Evolutionary conservation across 2,888 invertebrate genomes (phyloP), one percentile per base, ranked within the genome.

Genomic region (Nymphalis c-album): DNA sequence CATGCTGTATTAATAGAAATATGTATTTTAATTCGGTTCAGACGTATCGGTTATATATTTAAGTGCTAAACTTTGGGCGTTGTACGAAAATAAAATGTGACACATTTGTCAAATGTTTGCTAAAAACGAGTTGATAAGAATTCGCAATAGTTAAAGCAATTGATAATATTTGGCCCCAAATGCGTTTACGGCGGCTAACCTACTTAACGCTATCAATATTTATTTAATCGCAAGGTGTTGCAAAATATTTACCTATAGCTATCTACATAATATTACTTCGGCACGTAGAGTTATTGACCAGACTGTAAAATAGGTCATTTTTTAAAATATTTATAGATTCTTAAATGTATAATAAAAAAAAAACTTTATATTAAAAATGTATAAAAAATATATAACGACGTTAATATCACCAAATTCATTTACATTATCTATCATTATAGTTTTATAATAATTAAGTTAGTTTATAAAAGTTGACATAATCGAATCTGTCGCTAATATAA

Each of bases 121-220:
- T 82, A 86, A 87, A 85, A 80, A 83, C 50, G 18, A 60, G 50
- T 75, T 75, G 90, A 91, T 91, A 91, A 90, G 84, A 84, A 85
- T 87, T 88, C 75, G 90, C 90, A 78, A 83, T 87, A 82, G 88
- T 88, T 82, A 85, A 84, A 85, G 75, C 84, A 86, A 87, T 87
- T 88, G 90, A 91, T 88, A 90, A 89, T 86, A 87, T 91, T 91
- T 85, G 86, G 85, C 82, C 83, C 80, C 84, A 79, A 82, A 84
- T 83, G 82, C 79, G 80, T 85, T 81, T 85, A 87, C 85, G 80
- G 89, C 85, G 86, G 86, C 87, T 89, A 89, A 90, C 91, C 91
- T 89, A 91, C 83, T 83, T 90, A 82, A 69, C 72, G 80, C 85
- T 91, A 91, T 92, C 91, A 80, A 79, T 86, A 84, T 90, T 88